Conservation (phyloP, 1,140 invertebrate genomes). For the Cotesia typhae region DNA sequence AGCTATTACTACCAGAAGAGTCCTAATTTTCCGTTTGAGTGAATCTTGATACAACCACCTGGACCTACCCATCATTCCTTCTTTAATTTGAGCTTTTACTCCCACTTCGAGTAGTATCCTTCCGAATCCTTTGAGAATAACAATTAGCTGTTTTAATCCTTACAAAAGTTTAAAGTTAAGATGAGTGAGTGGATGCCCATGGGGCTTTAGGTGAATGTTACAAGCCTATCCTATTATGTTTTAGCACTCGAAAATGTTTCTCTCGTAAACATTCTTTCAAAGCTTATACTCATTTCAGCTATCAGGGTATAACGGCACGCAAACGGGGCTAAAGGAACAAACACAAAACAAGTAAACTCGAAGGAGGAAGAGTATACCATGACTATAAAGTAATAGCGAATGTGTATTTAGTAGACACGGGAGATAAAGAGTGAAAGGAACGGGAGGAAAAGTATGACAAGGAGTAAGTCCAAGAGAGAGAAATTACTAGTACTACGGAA, state of each 20-base stretch:
- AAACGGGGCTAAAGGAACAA: background rate
- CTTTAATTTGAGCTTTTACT: constrained; percentile 20
- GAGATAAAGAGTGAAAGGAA: constrained; percentile 8
- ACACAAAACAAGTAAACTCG: background rate
- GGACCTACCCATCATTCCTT: constrained; percentile 3
- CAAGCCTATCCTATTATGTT: constrained; percentile 47
- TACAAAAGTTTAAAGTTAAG: constrained; percentile 12
- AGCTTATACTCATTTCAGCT: constrained; percentile 22
- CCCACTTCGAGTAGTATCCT: background rate
- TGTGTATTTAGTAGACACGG: background rate
- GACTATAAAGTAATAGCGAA: background rate
- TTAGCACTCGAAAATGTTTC: constrained; percentile 45
- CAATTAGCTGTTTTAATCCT: constrained; percentile 61
- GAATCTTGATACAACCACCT: constrained; percentile 32
- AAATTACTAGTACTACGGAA: constrained; percentile 9
- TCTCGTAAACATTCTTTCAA: constrained; percentile 52
- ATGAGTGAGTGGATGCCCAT: constrained; percentile 4
- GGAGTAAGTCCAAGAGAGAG: background rate
- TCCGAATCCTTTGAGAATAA: constrained; percentile 52
- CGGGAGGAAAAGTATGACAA: background rate
- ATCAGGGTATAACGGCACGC: background rate
- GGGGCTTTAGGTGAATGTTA: background rate
- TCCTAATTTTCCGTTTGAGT: constrained; percentile 54
- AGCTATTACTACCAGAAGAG: constrained; percentile 38
- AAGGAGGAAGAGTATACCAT: background rate